Base-by-base conservation (phyloP, 2,888 invertebrate species). In the Eucera pruinosa region DNA sequence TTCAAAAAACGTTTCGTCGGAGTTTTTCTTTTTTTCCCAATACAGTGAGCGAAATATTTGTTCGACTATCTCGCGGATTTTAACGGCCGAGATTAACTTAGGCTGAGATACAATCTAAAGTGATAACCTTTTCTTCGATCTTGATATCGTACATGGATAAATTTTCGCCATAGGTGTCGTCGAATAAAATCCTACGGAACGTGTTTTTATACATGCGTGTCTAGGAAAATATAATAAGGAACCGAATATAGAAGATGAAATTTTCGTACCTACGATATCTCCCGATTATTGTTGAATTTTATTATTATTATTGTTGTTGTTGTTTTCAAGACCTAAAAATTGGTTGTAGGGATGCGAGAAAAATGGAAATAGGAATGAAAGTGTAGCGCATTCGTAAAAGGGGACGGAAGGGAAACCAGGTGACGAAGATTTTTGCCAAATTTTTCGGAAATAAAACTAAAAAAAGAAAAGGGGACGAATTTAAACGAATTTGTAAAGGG, bases 81-180 rank as follows among this genome's bases (percentile, higher is more conserved):
- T 15, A 47, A 48, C 27, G 15, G 66, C 54, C 30, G 20, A n/a
- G n/a, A 60, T 43, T 23, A 82, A 80, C 52, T 66, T 74, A 70
- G 60, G 68, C 80, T 82, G 82, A 83, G 80, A 80, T n/a, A n/a
- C 62, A 67, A 66, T 75, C 60, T 80, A 82, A 83, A 80, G 67
- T 78, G 79, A 74, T 54, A 60, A 50, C 39, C 36, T 33, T 33
- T 18, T 58, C 67, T 61, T 20, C 67, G 60, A 70, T 47, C 11
- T 39, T 15, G 39, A 30, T 60, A 33, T 48, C 23, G 20, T 13
- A 2, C 11, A n/a, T 50, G 48, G n/a, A 25, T 52, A 39, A 18
- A 20, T 25, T 64, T 64, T 41, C 23, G 27, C 27, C 20, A 47
- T 64, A 33, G 57, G 61, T 61, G 27, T 58, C 66, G 62, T 58